A percentile compares a stretch with the other conserved stretches of the same genome.
Evolutionary conservation across 1,140 invertebrate genomes (phyloP).

Genomic region (Xylocopa sonorina): DNA sequence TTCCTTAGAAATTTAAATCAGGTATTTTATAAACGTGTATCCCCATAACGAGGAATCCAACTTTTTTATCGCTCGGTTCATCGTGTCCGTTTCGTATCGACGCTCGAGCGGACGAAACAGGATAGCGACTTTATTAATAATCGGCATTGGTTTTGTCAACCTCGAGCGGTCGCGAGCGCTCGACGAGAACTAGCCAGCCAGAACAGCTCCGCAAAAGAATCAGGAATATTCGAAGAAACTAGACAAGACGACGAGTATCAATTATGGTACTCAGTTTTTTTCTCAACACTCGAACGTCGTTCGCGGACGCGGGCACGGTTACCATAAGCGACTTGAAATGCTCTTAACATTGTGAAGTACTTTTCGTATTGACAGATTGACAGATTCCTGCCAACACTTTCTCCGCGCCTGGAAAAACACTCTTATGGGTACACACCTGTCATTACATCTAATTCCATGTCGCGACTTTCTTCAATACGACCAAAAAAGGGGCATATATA

Average conservation of each 20-base stretch:
- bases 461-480: background rate
- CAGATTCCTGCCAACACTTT: slow-evolving; percentile 8
- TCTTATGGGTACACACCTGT: background rate
- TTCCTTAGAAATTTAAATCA: no score
- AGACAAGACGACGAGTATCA: slow-evolving; percentile 8
- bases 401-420: background rate
- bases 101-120: background rate
- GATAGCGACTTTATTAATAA: background rate
- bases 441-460: background rate
- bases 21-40: no score
- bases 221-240: slow-evolving; percentile 28
- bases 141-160: background rate
- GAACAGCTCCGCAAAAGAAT: background rate
- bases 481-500: background rate
- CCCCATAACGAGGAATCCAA: no score
- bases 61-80: background rate
- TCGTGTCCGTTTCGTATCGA: no score
- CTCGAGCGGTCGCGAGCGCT: background rate
- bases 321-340: background rate
- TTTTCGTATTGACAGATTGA: background rate
- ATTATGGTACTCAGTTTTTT: slow-evolving; percentile 21
- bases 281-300: background rate
- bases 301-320: background rate
- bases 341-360: background rate
- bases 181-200: background rate